phyloP scores from a whole-genome alignment of 2,888 invertebrate genomes.

The Eristalinus sepulchralis region DNA sequence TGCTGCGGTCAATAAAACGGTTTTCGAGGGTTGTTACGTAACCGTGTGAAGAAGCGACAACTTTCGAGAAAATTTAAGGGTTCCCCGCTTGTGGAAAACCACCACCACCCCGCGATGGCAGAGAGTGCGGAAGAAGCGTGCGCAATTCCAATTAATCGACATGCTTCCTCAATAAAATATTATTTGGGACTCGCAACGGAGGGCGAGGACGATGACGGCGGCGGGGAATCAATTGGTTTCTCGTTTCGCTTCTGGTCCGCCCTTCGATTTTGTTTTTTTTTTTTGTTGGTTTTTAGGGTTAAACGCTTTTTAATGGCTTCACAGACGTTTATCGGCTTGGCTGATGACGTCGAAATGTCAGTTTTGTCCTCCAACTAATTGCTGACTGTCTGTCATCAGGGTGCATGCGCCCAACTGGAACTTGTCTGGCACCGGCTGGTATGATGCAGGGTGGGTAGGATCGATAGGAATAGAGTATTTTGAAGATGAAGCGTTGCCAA shows the following conservation, averaged over 20 bases:
- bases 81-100: neutral
- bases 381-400: neutral
- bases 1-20: conserved; percentile 57
- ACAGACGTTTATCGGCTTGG: neutral
- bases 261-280: neutral
- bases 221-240: neutral
- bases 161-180: conserved; percentile 41
- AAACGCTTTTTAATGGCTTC: conserved; percentile 39
- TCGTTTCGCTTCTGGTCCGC: neutral
- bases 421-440: neutral
- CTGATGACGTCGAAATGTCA: neutral
- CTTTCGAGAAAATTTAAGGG: conserved; percentile 16
- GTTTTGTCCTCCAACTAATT: neutral
- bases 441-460: neutral
- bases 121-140: conserved; percentile 32
- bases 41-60: conserved; percentile 17
- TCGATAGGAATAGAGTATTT: no score
- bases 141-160: conserved; percentile 40
- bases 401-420: neutral
- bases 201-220: neutral
- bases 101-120: neutral
- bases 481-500: no score
- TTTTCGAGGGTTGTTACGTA: conserved; percentile 52
- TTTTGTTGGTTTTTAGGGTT: neutral
- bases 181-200: conserved; percentile 2